Conservation (phyloP, 2,888 invertebrate species). For the Hypena proboscidalis region DNA sequence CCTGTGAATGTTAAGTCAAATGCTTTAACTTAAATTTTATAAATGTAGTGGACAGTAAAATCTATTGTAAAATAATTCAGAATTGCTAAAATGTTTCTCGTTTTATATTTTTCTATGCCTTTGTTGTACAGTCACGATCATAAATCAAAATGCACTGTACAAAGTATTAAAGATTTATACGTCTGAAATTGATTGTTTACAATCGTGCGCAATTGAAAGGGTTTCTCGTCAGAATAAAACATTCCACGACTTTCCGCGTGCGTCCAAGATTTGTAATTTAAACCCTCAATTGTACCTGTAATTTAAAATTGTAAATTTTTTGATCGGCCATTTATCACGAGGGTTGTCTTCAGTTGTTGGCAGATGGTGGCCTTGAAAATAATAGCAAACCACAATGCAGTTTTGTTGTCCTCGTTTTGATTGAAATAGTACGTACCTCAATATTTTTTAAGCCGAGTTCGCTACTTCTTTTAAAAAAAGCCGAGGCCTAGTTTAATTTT, state of each 20-base stretch:
- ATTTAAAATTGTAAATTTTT: slow-evolving; percentile 70
- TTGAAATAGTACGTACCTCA: slow-evolving; percentile 15
- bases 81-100: not conserved
- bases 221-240: slow-evolving; percentile 36
- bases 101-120: slow-evolving; percentile 28
- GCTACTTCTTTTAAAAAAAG: too few relatives aligned
- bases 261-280: slow-evolving; percentile 62
- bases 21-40: too few relatives aligned
- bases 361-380: slow-evolving; percentile 38
- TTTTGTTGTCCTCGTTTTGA: slow-evolving; percentile 25
- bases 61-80: too few relatives aligned
- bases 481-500: too few relatives aligned
- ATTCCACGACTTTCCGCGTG: slow-evolving; percentile 60
- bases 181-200: slow-evolving; percentile 55
- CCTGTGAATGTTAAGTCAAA: too few relatives aligned
- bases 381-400: slow-evolving; percentile 23
- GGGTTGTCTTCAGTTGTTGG: slow-evolving; percentile 36
- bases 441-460: too few relatives aligned
- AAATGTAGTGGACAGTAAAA: too few relatives aligned
- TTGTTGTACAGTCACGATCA: slow-evolving; percentile 37
- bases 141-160: slow-evolving; percentile 44
- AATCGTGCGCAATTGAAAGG: slow-evolving; percentile 44
- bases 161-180: slow-evolving; percentile 60
- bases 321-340: slow-evolving; percentile 61
- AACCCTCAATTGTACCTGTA: slow-evolving; percentile 61